Conservation (phyloP, 2,797 vertebrate genomes). For the Antrozous pallidus region DNA sequence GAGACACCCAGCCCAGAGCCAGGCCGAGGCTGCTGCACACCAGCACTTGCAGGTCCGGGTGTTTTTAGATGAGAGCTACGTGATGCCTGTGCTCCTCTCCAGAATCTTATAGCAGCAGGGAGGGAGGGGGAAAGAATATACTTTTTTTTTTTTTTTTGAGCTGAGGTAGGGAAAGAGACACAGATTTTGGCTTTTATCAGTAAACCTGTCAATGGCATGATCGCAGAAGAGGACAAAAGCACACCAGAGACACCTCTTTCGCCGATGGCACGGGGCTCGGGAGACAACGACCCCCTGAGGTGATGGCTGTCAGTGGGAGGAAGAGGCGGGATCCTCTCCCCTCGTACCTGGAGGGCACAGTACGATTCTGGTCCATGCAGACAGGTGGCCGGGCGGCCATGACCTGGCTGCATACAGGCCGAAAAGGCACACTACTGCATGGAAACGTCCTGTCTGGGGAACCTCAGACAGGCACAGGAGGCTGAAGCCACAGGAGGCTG, state of each 20-base stretch:
- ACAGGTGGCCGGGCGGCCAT: neutral
- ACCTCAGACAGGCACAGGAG: neutral
- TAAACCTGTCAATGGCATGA: neutral
- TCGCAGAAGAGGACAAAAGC: neutral
- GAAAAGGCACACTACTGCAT: accelerated
- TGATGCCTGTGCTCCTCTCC: neutral
- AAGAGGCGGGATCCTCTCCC: accelerated
- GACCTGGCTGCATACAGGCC: accelerated
- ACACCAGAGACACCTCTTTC: neutral
- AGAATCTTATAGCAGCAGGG: neutral
- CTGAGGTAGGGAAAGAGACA: neutral
- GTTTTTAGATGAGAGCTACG: slow-evolving; percentile 36
- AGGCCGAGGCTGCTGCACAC: neutral
- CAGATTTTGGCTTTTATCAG: neutral
- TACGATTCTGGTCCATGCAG: accelerated
- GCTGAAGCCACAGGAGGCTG: too few species aligned
- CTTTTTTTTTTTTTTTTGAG: neutral
- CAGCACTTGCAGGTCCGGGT: neutral
- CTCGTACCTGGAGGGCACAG: neutral
- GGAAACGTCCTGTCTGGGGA: neutral
- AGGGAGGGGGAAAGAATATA: too few species aligned
- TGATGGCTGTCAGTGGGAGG: neutral
- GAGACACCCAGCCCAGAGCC: neutral
- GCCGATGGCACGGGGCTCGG: neutral
- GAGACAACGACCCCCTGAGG: neutral